Conservation (phyloP, 2,888 invertebrate species). For the Kryphioiulus occultus region DNA sequence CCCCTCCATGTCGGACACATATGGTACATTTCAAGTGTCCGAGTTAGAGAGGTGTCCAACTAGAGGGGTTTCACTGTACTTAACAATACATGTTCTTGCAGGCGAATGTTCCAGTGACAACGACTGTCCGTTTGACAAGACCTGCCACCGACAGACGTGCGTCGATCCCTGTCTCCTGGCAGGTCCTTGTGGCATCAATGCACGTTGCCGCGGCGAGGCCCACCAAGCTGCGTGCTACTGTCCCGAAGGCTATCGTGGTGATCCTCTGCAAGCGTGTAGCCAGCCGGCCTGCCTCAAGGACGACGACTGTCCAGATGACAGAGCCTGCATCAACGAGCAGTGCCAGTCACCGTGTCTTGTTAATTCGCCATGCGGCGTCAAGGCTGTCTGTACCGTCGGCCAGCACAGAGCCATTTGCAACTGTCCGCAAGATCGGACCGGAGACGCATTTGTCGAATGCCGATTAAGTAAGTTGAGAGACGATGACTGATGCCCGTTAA, state of each 20-base stretch:
- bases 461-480: conserved; percentile 47
- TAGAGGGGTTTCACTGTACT: not conserved
- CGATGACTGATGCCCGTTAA: not conserved
- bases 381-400: conserved; percentile 68
- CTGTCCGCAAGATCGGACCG: conserved; percentile 78
- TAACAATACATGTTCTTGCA: not conserved
- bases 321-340: conserved; percentile 83
- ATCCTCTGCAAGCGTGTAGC: conserved; percentile 53
- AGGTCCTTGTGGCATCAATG: conserved; percentile 60
- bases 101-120: conserved; percentile 55
- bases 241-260: conserved; percentile 57
- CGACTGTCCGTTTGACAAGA: conserved; percentile 71
- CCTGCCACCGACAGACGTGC: conserved; percentile 79
- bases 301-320: conserved; percentile 85
- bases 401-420: conserved; percentile 73
- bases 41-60: too few relatives aligned
- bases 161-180: conserved; percentile 72
- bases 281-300: conserved; percentile 83
- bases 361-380: conserved; percentile 69
- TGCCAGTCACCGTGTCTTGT: conserved; percentile 78
- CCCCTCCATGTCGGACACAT: too few relatives aligned
- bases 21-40: too few relatives aligned
- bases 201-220: conserved; percentile 53
- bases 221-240: conserved; percentile 55
- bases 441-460: conserved; percentile 60